Evolutionary conservation across 2,797 vertebrate genomes (phyloP).

Genomic region (Falco naumanni): DNA sequence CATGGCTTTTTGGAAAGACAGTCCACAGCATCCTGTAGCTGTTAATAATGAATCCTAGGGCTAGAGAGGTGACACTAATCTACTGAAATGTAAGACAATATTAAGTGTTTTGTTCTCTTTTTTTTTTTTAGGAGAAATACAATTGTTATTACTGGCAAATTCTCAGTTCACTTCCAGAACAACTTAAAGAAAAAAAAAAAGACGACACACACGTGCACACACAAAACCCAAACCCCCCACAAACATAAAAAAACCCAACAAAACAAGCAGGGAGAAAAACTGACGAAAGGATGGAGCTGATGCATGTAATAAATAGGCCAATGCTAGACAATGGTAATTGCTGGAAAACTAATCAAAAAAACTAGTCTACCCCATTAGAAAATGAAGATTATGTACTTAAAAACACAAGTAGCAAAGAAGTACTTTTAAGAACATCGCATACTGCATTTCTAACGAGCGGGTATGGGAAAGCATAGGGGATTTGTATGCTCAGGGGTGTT

Average conservation of each 20-base stretch:
- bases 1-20: neutral
- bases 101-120: neutral
- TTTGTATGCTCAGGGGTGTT: neutral
- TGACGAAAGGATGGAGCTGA: slow-evolving; percentile 15
- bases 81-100: neutral
- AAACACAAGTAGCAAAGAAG: neutral
- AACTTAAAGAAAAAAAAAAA: neutral
- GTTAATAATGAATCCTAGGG: neutral
- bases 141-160: neutral
- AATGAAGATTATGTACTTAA: neutral
- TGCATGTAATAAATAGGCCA: neutral
- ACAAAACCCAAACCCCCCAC: neutral
- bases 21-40: neutral
- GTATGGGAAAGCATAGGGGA: neutral
- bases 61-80: neutral
- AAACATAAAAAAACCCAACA: neutral
- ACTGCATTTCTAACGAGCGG: neutral
- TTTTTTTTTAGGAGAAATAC: neutral
- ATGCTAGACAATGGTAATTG: neutral
- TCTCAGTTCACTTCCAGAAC: neutral
- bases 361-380: neutral
- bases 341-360: neutral
- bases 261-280: too few species aligned
- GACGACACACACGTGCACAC: neutral
- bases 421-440: neutral